A percentile compares a stretch with the other conserved stretches of the same genome.
Conservation (phyloP, 1,140 invertebrate species). For the Heliconius nattereri region DNA sequence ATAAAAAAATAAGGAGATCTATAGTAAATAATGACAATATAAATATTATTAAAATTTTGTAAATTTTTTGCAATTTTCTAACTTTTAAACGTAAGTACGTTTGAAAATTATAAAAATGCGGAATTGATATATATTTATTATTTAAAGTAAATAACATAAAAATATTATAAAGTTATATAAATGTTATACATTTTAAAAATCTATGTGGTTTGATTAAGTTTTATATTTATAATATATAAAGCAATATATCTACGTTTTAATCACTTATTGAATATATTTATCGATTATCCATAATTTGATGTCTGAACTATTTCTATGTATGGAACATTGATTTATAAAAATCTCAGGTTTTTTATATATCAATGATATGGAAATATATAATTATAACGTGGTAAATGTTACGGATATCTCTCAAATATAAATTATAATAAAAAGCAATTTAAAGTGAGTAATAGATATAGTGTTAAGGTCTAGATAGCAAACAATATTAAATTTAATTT, state of each 20-base stretch:
- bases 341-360: no score
- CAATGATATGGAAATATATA: neutral
- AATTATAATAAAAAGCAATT: slow-evolving; percentile 32
- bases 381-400: slow-evolving; percentile 1
- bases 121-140: neutral
- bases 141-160: neutral
- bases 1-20: neutral
- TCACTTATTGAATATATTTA: slow-evolving; percentile 6
- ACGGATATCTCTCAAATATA: slow-evolving; percentile 13
- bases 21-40: neutral
- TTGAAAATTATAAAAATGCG: no score
- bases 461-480: slow-evolving; percentile 41
- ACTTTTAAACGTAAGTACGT: no score
- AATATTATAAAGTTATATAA: slow-evolving; percentile 12
- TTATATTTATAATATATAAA: neutral
- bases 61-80: no score
- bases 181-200: neutral
- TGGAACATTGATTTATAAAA: neutral
- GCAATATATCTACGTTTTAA: neutral
- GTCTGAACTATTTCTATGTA: neutral
- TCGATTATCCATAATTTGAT: neutral
- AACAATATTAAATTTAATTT: slow-evolving; percentile 43
- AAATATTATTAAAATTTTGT: no score
- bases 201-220: neutral
- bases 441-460: slow-evolving; percentile 26